These are phyloP conservation scores for Chaetodon trifascialis DNA, from an alignment of 2,113 vertebrate genomes.

Conservation along the genomic window DNA sequence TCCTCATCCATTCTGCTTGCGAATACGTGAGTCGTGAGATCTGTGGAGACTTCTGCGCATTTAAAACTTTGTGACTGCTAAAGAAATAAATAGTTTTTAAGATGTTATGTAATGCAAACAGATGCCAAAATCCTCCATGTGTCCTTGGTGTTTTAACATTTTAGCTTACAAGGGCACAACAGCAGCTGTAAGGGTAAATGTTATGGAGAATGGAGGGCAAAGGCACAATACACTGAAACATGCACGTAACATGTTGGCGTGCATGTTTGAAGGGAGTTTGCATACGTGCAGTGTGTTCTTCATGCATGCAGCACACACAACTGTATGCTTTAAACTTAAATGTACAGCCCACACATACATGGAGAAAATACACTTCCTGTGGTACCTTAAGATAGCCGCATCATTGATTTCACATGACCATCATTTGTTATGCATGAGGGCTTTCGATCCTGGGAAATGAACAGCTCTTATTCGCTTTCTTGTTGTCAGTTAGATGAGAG, in stretches of 20 bases:
- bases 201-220: not conserved
- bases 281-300: not conserved
- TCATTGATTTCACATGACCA: not conserved
- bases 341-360: no score
- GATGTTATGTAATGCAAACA: not conserved
- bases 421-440: not conserved
- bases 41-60: not conserved
- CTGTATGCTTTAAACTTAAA: no score
- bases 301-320: no score
- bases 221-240: not conserved
- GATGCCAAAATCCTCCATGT: not conserved
- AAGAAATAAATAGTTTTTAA: not conserved
- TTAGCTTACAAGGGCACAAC: not conserved
- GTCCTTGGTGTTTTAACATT: not conserved
- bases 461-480: not conserved
- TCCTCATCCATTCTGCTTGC: not conserved
- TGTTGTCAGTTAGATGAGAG: not conserved
- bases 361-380: no score
- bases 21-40: not conserved
- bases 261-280: not conserved
- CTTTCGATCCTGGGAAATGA: not conserved
- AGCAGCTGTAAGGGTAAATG: not conserved
- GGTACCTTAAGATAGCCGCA: not conserved
- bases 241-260: not conserved
- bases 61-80: not conserved